Evolutionary conservation across 1,140 invertebrate genomes (phyloP).

Genomic region (Proctacanthus coquilletti): DNA sequence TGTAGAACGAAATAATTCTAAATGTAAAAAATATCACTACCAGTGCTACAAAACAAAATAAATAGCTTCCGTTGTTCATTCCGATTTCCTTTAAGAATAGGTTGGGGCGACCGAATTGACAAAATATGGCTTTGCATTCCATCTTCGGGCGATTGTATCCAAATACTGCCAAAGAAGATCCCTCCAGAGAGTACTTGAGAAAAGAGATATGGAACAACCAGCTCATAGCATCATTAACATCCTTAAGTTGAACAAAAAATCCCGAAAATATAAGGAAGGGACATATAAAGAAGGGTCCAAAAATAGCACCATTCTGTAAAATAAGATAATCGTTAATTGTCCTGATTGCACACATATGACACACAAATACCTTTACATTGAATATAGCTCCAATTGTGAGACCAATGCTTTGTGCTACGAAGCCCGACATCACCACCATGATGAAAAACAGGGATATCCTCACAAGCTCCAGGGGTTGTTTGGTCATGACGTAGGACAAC

Average conservation of each 20-base stretch:
- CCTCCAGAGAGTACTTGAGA: constrained; percentile 59
- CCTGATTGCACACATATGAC: not conserved
- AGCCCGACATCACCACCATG: constrained; percentile 58
- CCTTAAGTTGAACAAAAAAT: constrained; percentile 73
- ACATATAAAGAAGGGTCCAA: constrained; percentile 69
- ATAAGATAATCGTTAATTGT: constrained; percentile 2
- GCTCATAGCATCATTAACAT: constrained; percentile 59
- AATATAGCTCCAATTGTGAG: constrained; percentile 68
- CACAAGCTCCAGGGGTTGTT: constrained; percentile 52
- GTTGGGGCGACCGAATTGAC: constrained; percentile 52
- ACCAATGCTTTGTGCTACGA: constrained; percentile 71
- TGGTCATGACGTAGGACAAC: constrained; percentile 71
- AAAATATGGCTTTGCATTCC: constrained; percentile 45
- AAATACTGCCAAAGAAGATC: constrained; percentile 42
- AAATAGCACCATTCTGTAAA: constrained; percentile 60
- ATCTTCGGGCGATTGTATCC: constrained; percentile 53
- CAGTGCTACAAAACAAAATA: constrained; percentile 16
- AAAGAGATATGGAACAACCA: constrained; percentile 83
- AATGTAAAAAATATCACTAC: constrained; percentile 16
- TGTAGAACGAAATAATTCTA: constrained; percentile 24
- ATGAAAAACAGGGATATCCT: constrained; percentile 54
- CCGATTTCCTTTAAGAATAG: constrained; percentile 54
- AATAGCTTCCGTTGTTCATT: constrained; percentile 41
- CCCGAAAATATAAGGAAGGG: constrained; percentile 80
- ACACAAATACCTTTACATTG: constrained; percentile 45